Evolutionary conservation across 2,797 vertebrate genomes (phyloP).

Genomic region (Gallinago stenura): DNA sequence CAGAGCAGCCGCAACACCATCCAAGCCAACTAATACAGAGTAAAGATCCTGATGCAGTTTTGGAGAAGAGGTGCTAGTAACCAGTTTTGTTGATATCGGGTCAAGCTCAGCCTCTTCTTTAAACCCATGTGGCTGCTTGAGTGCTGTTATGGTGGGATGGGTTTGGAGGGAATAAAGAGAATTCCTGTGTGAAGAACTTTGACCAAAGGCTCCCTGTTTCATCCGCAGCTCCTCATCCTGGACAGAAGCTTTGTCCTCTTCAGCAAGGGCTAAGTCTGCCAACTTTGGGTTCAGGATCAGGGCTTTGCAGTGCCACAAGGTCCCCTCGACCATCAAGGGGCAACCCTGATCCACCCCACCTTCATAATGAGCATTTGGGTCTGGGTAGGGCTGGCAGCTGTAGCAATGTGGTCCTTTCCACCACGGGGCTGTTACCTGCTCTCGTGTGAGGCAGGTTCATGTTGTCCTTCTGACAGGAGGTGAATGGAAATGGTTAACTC

Average conservation of each 20-base stretch:
- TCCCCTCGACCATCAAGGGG: background rate
- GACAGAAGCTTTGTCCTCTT: background rate
- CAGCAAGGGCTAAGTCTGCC: background rate
- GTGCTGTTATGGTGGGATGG: background rate
- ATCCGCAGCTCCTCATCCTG: background rate
- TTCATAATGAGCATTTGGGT: fast-evolving
- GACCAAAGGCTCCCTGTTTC: background rate
- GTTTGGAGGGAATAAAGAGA: background rate
- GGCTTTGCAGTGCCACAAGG: background rate
- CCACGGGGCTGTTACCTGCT: background rate
- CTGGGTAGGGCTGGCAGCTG: background rate
- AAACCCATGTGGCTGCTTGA: background rate
- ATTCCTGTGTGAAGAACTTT: background rate
- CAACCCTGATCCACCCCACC: background rate
- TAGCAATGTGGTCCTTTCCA: fast-evolving
- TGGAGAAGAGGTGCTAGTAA: background rate
- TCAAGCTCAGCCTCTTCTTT: background rate
- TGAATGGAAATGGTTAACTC: slow-evolving; percentile 10
- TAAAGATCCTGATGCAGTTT: fast-evolving
- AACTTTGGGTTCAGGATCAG: background rate
- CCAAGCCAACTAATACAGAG: background rate
- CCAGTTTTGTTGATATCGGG: background rate
- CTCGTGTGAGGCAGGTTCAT: background rate
- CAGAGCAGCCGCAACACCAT: background rate
- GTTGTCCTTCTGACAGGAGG: fast-evolving